Conservation (phyloP, 2,113 vertebrate species). For the Cacatua alba region DNA sequence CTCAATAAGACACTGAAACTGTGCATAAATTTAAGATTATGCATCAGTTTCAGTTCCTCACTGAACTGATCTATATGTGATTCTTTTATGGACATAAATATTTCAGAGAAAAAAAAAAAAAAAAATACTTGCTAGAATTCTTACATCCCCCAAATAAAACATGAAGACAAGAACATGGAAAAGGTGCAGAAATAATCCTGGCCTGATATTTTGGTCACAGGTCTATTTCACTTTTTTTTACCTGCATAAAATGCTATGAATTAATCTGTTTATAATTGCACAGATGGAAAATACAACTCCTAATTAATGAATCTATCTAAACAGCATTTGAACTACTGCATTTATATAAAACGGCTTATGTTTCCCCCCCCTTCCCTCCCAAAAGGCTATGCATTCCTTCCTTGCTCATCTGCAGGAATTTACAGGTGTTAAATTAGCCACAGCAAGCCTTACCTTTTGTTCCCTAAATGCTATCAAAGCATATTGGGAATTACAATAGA, state of each 20-base stretch:
- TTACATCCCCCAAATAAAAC: neutral
- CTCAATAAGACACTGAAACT: neutral
- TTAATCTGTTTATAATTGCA: neutral
- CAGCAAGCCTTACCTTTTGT: constrained; percentile 24
- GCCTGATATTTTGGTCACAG: neutral
- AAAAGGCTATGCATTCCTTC: neutral
- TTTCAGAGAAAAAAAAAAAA: neutral
- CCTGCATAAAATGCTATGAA: neutral
- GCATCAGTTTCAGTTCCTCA: neutral
- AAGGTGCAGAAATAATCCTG: neutral
- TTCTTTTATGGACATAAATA: neutral
- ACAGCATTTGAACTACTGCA: too few relatives aligned
- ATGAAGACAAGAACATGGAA: neutral
- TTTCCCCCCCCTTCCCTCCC: neutral
- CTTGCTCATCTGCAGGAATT: constrained; percentile 48
- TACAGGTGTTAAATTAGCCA: constrained; percentile 66
- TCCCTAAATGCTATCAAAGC: constrained; percentile 48
- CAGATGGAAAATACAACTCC: neutral
- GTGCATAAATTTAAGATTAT: neutral
- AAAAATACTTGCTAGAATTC: neutral
- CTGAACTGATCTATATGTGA: neutral
- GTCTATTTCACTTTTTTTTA: neutral
- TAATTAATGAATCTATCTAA: too few relatives aligned
- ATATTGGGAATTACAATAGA: constrained; percentile 54
- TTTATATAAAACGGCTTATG: too few relatives aligned